phyloP scores from a whole-genome alignment of 2,797 vertebrate species.

The Pseudopleuronectes americanus region DNA sequence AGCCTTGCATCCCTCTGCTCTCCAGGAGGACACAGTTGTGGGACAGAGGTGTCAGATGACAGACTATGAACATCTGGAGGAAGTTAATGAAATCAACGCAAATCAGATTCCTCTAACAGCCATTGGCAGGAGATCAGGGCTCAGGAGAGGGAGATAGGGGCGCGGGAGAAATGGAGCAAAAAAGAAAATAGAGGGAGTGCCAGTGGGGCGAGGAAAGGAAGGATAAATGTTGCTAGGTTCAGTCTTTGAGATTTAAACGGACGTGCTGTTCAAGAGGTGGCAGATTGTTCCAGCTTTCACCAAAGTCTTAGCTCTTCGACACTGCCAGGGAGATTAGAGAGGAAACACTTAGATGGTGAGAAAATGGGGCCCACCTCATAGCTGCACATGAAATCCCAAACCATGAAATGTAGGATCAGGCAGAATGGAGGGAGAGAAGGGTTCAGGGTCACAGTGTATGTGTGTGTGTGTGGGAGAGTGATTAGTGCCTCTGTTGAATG shows the following conservation, averaged over 20 bases:
- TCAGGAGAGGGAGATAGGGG: conserved; percentile 36
- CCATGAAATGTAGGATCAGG: conserved; percentile 49
- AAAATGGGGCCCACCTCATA: conserved; percentile 51
- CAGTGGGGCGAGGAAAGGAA: conserved; percentile 18
- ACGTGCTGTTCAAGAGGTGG: conserved; percentile 37
- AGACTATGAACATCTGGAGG: conserved; percentile 76
- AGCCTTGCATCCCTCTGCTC: conserved; percentile 29
- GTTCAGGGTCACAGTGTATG: conserved; percentile 47
- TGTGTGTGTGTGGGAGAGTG: conserved; percentile 25
- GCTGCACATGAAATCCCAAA: conserved; percentile 35
- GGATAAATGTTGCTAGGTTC: conserved; percentile 40
- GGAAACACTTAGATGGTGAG: conserved; percentile 57
- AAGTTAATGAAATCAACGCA: conserved; percentile 74
- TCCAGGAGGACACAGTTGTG: conserved; percentile 49
- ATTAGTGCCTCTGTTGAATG: conserved; percentile 52
- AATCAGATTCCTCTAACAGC: conserved; percentile 69
- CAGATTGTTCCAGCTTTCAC: conserved; percentile 18
- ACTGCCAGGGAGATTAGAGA: conserved; percentile 38
- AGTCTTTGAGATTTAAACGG: conserved; percentile 39
- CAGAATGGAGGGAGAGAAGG: conserved; percentile 25
- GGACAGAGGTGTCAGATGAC: conserved; percentile 69
- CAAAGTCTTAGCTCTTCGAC: conserved; percentile 20
- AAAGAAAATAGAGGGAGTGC: conserved; percentile 14
- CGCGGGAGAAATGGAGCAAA: conserved; percentile 43
- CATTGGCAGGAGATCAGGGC: conserved; percentile 62